phyloP scores from a whole-genome alignment of 2,888 invertebrate genomes.

The Pandemis heparana region DNA sequence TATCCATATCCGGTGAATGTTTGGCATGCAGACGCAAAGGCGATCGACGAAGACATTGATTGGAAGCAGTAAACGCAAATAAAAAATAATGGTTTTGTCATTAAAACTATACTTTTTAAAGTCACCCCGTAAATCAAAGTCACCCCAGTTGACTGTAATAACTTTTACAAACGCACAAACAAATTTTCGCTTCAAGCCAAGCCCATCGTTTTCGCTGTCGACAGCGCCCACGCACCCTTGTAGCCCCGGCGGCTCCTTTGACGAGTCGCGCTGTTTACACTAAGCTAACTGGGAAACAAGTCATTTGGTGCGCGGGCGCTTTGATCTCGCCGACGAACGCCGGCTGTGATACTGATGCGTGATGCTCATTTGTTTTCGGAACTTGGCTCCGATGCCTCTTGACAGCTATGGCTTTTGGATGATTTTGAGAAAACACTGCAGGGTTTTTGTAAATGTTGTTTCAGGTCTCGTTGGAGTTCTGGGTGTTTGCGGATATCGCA shows the following conservation, averaged over 20 bases:
- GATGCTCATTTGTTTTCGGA: slow-evolving; percentile 22
- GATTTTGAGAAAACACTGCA: not conserved
- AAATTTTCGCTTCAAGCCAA: not conserved
- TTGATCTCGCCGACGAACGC: slow-evolving; percentile 73
- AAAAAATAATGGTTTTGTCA: too few relatives aligned
- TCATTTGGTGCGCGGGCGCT: slow-evolving; percentile 72
- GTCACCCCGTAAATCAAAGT: too few relatives aligned
- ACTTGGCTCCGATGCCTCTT: slow-evolving; percentile 5
- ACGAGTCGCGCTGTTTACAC: slow-evolving; percentile 82
- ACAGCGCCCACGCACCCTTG: slow-evolving; percentile 44
- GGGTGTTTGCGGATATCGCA: not conserved
- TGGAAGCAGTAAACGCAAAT: too few relatives aligned
- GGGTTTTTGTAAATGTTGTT: not conserved
- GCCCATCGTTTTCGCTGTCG: slow-evolving; percentile 41
- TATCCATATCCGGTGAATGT: too few relatives aligned
- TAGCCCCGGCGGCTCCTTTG: slow-evolving; percentile 71
- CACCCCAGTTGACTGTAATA: too few relatives aligned
- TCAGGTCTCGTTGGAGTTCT: not conserved
- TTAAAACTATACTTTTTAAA: too few relatives aligned
- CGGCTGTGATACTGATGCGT: slow-evolving; percentile 46
- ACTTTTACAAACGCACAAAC: too few relatives aligned
- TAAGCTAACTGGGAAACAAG: slow-evolving; percentile 83
- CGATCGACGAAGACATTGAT: too few relatives aligned
- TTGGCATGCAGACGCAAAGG: too few relatives aligned
- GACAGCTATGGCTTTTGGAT: slow-evolving; percentile 4